Evolutionary conservation across 2,888 invertebrate genomes (phyloP).

Genomic region (Alsophila aescularia): DNA sequence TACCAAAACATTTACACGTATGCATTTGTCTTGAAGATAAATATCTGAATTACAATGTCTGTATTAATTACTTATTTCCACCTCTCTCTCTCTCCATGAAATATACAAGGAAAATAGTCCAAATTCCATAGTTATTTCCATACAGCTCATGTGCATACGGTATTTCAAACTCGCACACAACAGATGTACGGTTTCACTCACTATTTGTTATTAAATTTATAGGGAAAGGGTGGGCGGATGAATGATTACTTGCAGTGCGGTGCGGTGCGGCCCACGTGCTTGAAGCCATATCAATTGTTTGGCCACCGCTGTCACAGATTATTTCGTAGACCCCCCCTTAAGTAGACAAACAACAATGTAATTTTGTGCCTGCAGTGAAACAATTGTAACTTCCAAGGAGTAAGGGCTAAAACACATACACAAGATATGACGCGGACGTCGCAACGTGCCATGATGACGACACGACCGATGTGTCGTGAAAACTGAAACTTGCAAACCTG

Average conservation of each 20-base stretch:
- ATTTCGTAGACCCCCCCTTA: neutral
- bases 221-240: slow-evolving; percentile 29
- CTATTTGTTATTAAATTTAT: slow-evolving; percentile 31
- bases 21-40: too few relatives aligned
- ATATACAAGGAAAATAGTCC: slow-evolving; percentile 20
- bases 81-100: neutral
- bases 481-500: too few relatives aligned
- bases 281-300: slow-evolving; percentile 36
- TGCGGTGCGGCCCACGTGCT: slow-evolving; percentile 27
- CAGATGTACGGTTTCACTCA: slow-evolving; percentile 26
- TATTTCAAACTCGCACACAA: slow-evolving; percentile 3
- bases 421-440: too few relatives aligned
- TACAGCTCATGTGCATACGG: neutral
- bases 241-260: slow-evolving; percentile 21
- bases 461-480: too few relatives aligned
- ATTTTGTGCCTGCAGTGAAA: too few relatives aligned
- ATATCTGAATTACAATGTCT: too few relatives aligned
- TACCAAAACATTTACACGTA: too few relatives aligned
- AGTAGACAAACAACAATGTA: too few relatives aligned
- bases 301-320: slow-evolving; percentile 23
- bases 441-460: too few relatives aligned
- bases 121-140: slow-evolving; percentile 19
- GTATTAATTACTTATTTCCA: neutral
- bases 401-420: too few relatives aligned
- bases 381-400: too few relatives aligned